Evolutionary conservation across 2,888 invertebrate species (phyloP), one percentile per base, ranked within the genome.

Genomic region (Archips xylosteana): DNA sequence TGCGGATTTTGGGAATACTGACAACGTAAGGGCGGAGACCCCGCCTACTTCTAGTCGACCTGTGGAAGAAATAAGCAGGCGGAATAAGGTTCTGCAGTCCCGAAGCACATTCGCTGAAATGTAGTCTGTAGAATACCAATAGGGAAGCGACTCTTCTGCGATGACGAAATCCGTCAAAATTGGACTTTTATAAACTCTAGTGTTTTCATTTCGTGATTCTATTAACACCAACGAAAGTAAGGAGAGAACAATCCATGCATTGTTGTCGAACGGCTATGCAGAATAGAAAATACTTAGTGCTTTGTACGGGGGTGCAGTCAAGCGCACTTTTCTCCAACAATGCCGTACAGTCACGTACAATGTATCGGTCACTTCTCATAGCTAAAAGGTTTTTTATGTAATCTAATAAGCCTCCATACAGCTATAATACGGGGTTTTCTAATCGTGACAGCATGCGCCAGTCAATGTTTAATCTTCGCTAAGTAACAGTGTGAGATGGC

Each of bases 221-320:
- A 63, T 47, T 57, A 57, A 32, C 47, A 47, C 8, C 34, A 36
- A 63, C 54, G 71, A 71, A 73, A 73, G 68, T 68, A 12, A 72
- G 62, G 49, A 15, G 65, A 61, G 65, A 63, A 68, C 64, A 73
- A 73, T 73, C 42, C 13, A 49, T 54, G 68, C 68, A 73, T 69
- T 69, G 63, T 73, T 49, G 68, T 68, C 68, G 63, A 59, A 72
- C 57, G 62, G 32, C 47, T 57, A 66, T 66, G 67, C 67, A 72
- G 67, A 63, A 64, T 63, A 73, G 63, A 69, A 68, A 42, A 72
- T 63, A 13, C 61, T 67, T 67, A 69, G 63, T 69, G 59, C 82
- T 85, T 86, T 87, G 85, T 47, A 34, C 75, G 79, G 79, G 75
- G 77, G 81, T 78, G 87, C 87, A 88, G 82, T 87, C 83, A 82